Evolutionary conservation across 2,797 vertebrate species (phyloP), one percentile per base, ranked within the genome.

Genomic region (Spinibarbus caldwelli): DNA sequence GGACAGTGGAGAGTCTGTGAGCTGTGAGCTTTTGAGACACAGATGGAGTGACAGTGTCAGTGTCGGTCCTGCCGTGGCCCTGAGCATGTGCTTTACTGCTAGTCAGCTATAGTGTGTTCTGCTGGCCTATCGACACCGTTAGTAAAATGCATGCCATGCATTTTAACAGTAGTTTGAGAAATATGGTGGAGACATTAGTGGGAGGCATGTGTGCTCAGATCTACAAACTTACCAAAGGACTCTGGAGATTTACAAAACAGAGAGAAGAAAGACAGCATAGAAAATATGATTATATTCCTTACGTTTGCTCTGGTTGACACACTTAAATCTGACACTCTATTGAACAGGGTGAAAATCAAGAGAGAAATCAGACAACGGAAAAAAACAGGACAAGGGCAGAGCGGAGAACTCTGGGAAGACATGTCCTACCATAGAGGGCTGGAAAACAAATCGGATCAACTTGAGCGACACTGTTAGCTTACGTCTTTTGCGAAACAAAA

Each of bases 81-180:
- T 93, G 93, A 78, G 85, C 92, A 93, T 95, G 80, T 87, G 85
- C 67, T 71, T 84, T 73, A 34, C 12, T 78, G 64, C 57, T 80
- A 80, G 64, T 80, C 41, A 54, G 41, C 62, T 70, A 78, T 68
- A 83, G 64, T 88, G 91, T 93, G 92, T 92, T 78, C 84, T 88
- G 92, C 91, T 93, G 87, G 79, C 67, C 93, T 95, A 92, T 92
- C 96, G 97, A 95, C 92, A 96, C 97, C 95, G 97, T 98, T 99
- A 98, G 98, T 99, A 99, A 98, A 99, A 98, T 99, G 97, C 98
- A 99, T 99, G 98, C 98, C 98, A 99, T 99, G 98, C 98, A 98
- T 99, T 99, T 99, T 98, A 97, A 97, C 96, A 96, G 90, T 96
- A 96, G 92, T 97, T 94, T 88, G 85, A 96, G 90, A 96, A 94